A percentile compares a stretch with the other conserved stretches of the same genome.
Evolutionary conservation across 2,888 invertebrate genomes (phyloP).

Genomic region (Lingula anatina): DNA sequence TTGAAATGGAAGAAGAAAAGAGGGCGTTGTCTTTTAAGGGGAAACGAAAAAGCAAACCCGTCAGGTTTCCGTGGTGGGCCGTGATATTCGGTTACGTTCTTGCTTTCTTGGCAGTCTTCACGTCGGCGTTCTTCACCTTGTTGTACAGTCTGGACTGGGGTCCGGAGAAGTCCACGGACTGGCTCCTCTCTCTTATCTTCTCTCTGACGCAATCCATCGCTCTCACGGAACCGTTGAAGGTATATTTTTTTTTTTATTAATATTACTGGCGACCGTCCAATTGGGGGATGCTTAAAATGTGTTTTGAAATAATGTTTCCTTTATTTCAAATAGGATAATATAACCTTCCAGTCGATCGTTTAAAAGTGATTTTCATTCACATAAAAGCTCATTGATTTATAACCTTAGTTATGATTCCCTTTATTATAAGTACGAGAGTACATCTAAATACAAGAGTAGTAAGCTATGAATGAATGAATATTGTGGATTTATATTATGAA

Average conservation of each 20-base stretch:
- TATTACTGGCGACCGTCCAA: constrained; percentile 46
- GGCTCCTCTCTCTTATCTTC: constrained; percentile 30
- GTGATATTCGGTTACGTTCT: constrained; percentile 42
- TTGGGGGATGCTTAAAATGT: constrained; percentile 43
- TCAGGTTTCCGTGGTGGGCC: constrained; percentile 21
- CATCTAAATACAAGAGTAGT: too few relatives aligned
- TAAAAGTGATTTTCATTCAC: too few relatives aligned
- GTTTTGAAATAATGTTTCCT: too few relatives aligned
- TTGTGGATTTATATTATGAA: too few relatives aligned
- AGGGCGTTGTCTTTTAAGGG: too few relatives aligned
- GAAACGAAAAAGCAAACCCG: constrained; percentile 3
- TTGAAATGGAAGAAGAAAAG: too few relatives aligned
- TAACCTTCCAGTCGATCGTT: too few relatives aligned
- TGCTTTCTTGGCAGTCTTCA: constrained; percentile 15
- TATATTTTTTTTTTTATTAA: constrained; percentile 33
- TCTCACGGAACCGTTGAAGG: constrained; percentile 36
- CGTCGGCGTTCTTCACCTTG: constrained; percentile 26
- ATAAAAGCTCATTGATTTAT: too few relatives aligned
- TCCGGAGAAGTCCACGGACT: constrained; percentile 24
- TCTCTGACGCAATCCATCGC: constrained; percentile 30
- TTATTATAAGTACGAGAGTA: too few relatives aligned
- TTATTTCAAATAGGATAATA: too few relatives aligned
- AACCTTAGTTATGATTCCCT: too few relatives aligned
- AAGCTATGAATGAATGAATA: too few relatives aligned
- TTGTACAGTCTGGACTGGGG: constrained; percentile 37